A percentile compares a stretch with the other conserved stretches of the same genome.
phyloP scores from a whole-genome alignment of 2,113 vertebrate genomes.

The Ochotona curzoniae region DNA sequence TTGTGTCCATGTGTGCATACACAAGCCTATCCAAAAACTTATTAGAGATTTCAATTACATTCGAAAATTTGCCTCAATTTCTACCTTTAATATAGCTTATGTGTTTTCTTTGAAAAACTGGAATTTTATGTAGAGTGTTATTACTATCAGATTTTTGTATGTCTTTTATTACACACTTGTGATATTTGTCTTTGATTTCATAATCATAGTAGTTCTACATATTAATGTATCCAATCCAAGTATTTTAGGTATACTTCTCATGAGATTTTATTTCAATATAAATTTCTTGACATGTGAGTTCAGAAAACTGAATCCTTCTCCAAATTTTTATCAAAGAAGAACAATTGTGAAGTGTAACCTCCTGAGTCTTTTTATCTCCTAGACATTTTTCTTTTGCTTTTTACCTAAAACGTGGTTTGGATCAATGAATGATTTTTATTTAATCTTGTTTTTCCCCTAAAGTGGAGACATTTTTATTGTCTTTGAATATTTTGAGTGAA shows the following conservation, averaged over 20 bases:
- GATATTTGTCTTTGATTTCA: background rate
- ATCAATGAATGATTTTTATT: background rate
- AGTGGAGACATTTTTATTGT: background rate
- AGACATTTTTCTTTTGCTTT: background rate
- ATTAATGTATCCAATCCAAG: background rate
- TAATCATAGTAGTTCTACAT: background rate
- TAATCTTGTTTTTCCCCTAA: background rate
- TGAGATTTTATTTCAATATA: background rate
- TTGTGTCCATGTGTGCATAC: background rate
- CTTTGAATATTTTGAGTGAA: background rate
- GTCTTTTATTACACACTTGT: background rate
- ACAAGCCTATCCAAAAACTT: background rate
- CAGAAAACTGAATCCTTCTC: background rate
- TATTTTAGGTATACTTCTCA: background rate
- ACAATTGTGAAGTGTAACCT: background rate
- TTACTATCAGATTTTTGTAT: background rate
- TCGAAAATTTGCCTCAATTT: background rate
- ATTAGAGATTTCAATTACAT: background rate
- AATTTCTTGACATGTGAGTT: background rate
- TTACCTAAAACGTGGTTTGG: background rate
- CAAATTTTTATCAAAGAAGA: background rate
- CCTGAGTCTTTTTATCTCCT: background rate
- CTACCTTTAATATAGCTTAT: background rate
- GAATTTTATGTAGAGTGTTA: background rate
- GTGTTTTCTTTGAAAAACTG: background rate